These are phyloP conservation scores for Imbricaverruca yamaguchii DNA, from an alignment of 2,888 invertebrate genomes.

Conservation along the genomic window DNA sequence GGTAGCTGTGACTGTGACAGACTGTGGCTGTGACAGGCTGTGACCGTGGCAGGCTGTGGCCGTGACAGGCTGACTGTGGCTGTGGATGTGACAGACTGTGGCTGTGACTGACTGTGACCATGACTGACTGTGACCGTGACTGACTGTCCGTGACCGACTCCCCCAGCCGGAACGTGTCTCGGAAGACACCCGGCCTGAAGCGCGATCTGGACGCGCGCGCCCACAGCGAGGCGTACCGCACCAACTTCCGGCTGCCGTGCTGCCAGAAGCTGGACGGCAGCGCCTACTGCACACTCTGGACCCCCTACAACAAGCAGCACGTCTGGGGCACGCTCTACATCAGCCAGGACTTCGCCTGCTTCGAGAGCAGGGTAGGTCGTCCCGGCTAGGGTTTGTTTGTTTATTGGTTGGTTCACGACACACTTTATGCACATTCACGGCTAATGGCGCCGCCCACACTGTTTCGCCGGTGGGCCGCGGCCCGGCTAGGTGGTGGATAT, in stretches of 20 bases:
- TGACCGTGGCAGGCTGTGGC: too few relatives aligned
- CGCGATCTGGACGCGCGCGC: constrained; percentile 90
- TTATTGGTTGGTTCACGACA: too few relatives aligned
- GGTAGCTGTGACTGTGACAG: too few relatives aligned
- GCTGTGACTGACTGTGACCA: too few relatives aligned
- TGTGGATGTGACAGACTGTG: not conserved
- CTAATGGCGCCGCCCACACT: too few relatives aligned
- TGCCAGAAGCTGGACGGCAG: constrained; percentile 90
- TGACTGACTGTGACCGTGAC: too few relatives aligned
- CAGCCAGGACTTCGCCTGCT: constrained; percentile 91
- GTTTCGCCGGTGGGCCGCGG: too few relatives aligned
- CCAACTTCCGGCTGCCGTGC: constrained; percentile 75
- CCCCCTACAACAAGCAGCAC: constrained; percentile 86
- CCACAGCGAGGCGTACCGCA: constrained; percentile 62
- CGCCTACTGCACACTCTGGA: constrained; percentile 84
- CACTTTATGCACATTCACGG: too few relatives aligned
- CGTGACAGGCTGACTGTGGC: not conserved
- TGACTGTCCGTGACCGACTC: not conserved
- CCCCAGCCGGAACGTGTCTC: constrained; percentile 70
- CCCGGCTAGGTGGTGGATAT: too few relatives aligned
- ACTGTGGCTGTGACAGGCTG: too few relatives aligned
- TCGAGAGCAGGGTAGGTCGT: constrained; percentile 74
- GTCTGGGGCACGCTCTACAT: constrained; percentile 82
- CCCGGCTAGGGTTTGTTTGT: too few relatives aligned
- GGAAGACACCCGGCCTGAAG: constrained; percentile 84